Base-by-base conservation (phyloP, 2,888 invertebrate species). In the Chymomyza procnemis region DNA sequence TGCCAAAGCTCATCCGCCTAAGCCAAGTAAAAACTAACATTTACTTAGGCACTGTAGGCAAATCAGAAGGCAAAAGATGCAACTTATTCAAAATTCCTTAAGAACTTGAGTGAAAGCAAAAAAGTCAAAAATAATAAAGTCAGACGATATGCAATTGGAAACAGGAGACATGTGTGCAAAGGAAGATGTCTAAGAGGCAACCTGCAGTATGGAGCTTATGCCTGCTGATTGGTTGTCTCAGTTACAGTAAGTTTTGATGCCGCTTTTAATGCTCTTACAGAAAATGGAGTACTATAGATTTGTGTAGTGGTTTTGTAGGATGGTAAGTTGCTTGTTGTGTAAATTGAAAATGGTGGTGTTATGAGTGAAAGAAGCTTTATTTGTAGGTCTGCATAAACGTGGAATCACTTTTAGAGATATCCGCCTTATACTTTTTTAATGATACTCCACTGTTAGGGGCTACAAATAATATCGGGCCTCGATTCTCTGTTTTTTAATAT, bases 61-160 rank as follows among this genome's bases (percentile, higher is more conserved):
- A 8, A 41, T 3, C n/a, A 56, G 47, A n/a, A 57, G 57, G 57
- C n/a, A 57, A 50, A 50, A 50, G 50, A 16, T 18, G 50, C 50
- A 50, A 50, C 50, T 50, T 18, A n/a, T 50, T 50, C 19, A 50
- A 16, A 50, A 50, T 50, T 50, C 50, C 50, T 50, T 50, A 50
- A 50, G 50, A 12, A 18, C 50, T 19, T 50, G 18, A 50, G 19
- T 16, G 50, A 41, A 41, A 41, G 34, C 16, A 19, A 18, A 50
- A 50, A 50, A 18, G 50, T 50, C 50, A 50, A 9, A 50, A 50
- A 50, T 50, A 50, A 16, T 50, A 18, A 50, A 50, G 50, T 50
- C 50, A 50, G 47, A 26, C 26, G 0, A 2, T 26, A 26, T 26
- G 26, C 26, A 26, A 26, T 8, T 26, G 26, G 26, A 26, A 8